Evolutionary conservation across 2,888 invertebrate genomes (phyloP).

Genomic region (Neoitamus cyanurus): DNA sequence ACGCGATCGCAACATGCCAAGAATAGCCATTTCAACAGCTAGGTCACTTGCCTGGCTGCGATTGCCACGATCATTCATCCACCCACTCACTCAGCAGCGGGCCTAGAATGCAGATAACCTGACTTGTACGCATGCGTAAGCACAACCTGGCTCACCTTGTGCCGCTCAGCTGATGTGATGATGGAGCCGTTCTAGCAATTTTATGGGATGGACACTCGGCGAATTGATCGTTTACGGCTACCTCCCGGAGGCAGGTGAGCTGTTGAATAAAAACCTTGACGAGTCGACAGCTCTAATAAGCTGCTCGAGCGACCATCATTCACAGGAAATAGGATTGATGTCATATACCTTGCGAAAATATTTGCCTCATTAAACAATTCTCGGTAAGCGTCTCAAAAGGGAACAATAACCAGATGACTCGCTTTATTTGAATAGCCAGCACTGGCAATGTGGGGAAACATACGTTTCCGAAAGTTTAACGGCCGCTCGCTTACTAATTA

Average conservation of each 20-base stretch:
- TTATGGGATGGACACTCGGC: not conserved
- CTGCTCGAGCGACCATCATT: not conserved
- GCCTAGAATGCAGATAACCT: not conserved
- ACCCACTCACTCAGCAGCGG: not conserved
- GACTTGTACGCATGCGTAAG: not conserved
- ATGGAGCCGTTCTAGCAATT: not conserved
- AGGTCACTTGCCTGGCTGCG: not conserved
- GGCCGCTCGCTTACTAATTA: not conserved
- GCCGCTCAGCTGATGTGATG: slow-evolving; percentile 12
- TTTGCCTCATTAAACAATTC: not conserved
- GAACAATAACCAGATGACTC: not conserved
- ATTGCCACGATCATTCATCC: slow-evolving; percentile 1
- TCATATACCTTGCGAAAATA: not conserved
- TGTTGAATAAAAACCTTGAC: not conserved
- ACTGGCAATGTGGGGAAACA: not conserved
- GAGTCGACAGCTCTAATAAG: not conserved
- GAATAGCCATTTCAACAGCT: not conserved
- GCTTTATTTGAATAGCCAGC: not conserved
- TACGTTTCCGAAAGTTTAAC: not conserved
- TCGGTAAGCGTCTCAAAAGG: not conserved
- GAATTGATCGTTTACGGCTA: not conserved
- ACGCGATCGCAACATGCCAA: not conserved
- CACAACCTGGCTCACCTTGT: not conserved
- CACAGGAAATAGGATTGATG: not conserved
- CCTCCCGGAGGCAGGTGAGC: not conserved